Evolutionary conservation across 2,888 invertebrate genomes (phyloP), one percentile per base, ranked within the genome.

Genomic region (Elegia similella): DNA sequence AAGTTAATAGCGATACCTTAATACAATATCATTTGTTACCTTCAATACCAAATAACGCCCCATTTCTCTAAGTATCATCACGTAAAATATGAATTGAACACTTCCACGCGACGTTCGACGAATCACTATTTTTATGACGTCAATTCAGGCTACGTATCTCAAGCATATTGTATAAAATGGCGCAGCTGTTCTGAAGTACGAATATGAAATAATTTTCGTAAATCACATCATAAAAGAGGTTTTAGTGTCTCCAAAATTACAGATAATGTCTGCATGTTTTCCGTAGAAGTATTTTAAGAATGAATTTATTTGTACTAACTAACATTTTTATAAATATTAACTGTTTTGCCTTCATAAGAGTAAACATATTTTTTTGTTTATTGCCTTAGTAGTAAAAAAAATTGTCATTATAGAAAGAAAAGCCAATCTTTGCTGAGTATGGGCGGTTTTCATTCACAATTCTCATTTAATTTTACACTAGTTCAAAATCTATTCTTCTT

Each of bases 21-120:
- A 2, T n/a, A n/a, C 10, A 7, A 12, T 12, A n/a, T 38, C 38
- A 38, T 48, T 52, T 62, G 55, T 63, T 63, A 38, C 12, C 38
- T 38, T 12, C 2, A 38, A 12, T 38, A n/a, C 38, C 38, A 38
- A 16, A 44, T 23, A 23, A 46, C 30, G 2, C 7, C 30, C 30
- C 47, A 48, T 30, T 13, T 16, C 32, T 23, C 8, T 50, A 50
- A 50, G 34, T 50, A 50, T 34, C 50, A 50, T 50, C 50, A 38
- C 50, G 50, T 50, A 34, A 50, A 34, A 16, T 50, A 50, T 50
- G 50, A 50, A 50, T 50, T 50, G 50, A 50, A 50, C 50, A 50
- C 34, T 50, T 50, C 8, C 34, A 7, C 50, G 50, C 16, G 50
- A 50, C 50, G 12, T 38, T 32, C 32, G 34, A 34, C 50, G 50